A percentile compares a stretch with the other conserved stretches of the same genome.
Evolutionary conservation across 2,797 vertebrate species (phyloP).

Genomic region (Mormyrus proboscirostris): DNA sequence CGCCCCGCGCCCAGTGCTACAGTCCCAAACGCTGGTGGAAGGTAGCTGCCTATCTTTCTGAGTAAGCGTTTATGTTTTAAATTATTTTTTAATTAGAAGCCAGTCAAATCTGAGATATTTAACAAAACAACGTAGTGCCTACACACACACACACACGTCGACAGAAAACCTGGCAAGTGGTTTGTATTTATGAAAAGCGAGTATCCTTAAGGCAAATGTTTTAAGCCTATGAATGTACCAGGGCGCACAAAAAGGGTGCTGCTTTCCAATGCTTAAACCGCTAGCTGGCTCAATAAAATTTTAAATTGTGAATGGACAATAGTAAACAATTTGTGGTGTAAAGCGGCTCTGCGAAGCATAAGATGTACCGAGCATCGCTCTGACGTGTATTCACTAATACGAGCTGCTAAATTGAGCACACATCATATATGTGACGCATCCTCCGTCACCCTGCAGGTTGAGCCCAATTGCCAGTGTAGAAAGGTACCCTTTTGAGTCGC

Average conservation of each 20-base stretch:
- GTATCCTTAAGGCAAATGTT: not conserved
- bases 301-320: not conserved
- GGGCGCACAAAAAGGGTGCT: not conserved
- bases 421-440: not conserved
- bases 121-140: not conserved
- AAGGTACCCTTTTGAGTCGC: constrained; percentile 57
- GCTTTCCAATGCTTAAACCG: not conserved
- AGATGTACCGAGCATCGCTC: not conserved
- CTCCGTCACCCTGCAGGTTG: constrained; percentile 30
- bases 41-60: not conserved
- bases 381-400: not conserved
- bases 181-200: not conserved
- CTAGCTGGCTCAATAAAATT: not conserved
- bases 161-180: not conserved
- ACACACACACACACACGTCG: constrained; percentile 22
- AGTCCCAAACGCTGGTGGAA: not conserved
- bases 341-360: not conserved
- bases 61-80: not conserved
- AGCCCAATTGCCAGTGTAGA: constrained; percentile 34
- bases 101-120: not conserved
- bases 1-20: not conserved
- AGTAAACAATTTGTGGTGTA: constrained; percentile 1
- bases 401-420: not conserved
- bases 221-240: not conserved
- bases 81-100: not conserved